A percentile compares a stretch with the other conserved stretches of the same genome.
Conservation (phyloP, 1,140 invertebrate species). For the Andricus grossulariae region DNA sequence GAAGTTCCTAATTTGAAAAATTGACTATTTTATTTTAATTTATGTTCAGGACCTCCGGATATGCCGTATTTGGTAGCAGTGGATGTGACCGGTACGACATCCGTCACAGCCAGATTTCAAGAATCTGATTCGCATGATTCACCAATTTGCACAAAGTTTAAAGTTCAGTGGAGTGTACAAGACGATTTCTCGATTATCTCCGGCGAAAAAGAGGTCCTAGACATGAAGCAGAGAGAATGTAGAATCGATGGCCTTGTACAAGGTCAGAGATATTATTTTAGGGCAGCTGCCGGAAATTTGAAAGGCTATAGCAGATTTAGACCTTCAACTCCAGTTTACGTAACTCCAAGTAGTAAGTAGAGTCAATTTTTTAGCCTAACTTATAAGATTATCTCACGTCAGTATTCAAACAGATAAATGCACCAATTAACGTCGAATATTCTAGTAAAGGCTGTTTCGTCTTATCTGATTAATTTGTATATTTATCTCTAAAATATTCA, state of each 20-base stretch:
- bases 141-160: conserved; percentile 92
- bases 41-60: conserved; percentile 83
- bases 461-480: too few species aligned
- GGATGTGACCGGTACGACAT: conserved; percentile 88
- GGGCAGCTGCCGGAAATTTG: conserved; percentile 91
- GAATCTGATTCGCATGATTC: conserved; percentile 82
- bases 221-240: conserved; percentile 78
- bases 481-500: too few species aligned
- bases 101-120: conserved; percentile 84
- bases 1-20: background rate
- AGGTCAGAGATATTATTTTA: conserved; percentile 90
- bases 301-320: conserved; percentile 90
- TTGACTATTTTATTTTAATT: conserved; percentile 61
- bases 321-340: conserved; percentile 85
- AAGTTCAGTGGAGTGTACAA: conserved; percentile 92
- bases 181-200: conserved; percentile 87
- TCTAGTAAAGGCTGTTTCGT: background rate
- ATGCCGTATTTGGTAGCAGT: conserved; percentile 85
- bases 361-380: background rate
- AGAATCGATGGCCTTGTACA: conserved; percentile 81
- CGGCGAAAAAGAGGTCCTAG: conserved; percentile 86
- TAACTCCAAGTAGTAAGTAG: conserved; percentile 92
- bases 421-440: background rate
- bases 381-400: conserved; percentile 27
- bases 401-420: background rate